Evolutionary conservation across 2,113 vertebrate species (phyloP), one percentile per base, ranked within the genome.

Genomic region (Tenrec ecaudatus): DNA sequence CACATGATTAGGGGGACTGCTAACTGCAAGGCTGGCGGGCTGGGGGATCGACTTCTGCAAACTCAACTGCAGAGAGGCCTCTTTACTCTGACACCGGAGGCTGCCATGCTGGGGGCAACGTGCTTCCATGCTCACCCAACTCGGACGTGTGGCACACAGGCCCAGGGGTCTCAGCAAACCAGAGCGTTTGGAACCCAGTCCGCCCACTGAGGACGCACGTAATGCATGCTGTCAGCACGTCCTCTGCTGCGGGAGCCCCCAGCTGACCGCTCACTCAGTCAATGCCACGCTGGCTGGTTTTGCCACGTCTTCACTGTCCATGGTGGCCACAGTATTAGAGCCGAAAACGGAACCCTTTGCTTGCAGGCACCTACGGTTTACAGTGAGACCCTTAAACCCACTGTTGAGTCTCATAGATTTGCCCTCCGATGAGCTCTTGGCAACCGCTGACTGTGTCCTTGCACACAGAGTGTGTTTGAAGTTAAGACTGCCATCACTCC

Each of bases 251-350:
- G 14, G 31, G 85, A 53, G 14, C 15, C n/a, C 25, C 47, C 40
- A 40, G 31, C 8, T 38, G 79, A 71, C 73, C 66, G 3, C 73
- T 90, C 47, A 53, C 47, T 71, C 3, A 1, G 22, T 31, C 29
- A 43, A 58, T 25, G 38, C 12, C 29, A 84, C 29, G 58, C 25
- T 11, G 20, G 64, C 64, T 73, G 16, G 17, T 29, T 77, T 31
- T 66, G 23, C 22, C 81, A 40, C 47, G 58, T 68, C 89, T 38
- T 20, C 53, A 43, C 53, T 91, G 93, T 66, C 93, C 82, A 47
- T 76, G 40, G 58, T 58, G 76, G 87, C 23, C 80, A 53, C 47
- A 53, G 12, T 53, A 53, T 10, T 14, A 14, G 9, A 53, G 9
- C 47, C 7, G 40, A 53, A 14, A 10, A 53, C 47, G 6, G 47